A percentile compares a stretch with the other conserved stretches of the same genome.
Conservation (phyloP, 1,140 invertebrate species). For the Eubasilissa regina region DNA sequence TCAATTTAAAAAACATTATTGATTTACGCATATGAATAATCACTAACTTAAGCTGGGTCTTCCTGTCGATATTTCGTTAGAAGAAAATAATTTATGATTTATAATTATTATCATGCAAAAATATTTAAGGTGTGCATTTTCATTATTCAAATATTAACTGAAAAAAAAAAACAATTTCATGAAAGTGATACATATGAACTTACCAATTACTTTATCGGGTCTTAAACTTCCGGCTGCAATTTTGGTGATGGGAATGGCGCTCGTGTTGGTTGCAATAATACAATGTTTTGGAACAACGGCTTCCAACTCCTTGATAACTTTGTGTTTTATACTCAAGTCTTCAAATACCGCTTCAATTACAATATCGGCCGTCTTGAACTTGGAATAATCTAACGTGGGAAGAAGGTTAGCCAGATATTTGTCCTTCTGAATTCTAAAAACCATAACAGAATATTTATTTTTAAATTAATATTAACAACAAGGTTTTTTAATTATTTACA, state of each 20-base stretch:
- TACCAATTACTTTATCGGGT: constrained; percentile 91
- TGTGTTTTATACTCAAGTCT: constrained; percentile 96
- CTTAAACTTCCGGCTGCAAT: constrained; percentile 93
- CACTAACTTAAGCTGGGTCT: no score
- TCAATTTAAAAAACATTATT: no score
- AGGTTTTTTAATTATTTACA: no score
- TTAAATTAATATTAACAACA: no score
- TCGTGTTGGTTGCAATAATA: constrained; percentile 98
- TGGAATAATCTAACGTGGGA: constrained; percentile 88
- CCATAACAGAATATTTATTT: constrained; percentile 35
- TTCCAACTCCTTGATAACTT: constrained; percentile 97
- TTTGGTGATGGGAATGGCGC: constrained; percentile 96
- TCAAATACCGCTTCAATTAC: constrained; percentile 99
- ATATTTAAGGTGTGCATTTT: no score
- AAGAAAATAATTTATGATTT: no score
- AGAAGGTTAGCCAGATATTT: constrained; percentile 84
- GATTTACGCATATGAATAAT: no score
- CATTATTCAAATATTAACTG: no score
- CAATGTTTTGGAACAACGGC: constrained; percentile 89
- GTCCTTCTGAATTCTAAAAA: constrained; percentile 84
- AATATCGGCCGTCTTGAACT: constrained; percentile 92
- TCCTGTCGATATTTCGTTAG: no score
- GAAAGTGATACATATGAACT: constrained; percentile 54
- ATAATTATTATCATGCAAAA: no score
- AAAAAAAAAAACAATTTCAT: no score